Evolutionary conservation across 1,140 invertebrate genomes (phyloP).

Genomic region (Drosophila dunni): DNA sequence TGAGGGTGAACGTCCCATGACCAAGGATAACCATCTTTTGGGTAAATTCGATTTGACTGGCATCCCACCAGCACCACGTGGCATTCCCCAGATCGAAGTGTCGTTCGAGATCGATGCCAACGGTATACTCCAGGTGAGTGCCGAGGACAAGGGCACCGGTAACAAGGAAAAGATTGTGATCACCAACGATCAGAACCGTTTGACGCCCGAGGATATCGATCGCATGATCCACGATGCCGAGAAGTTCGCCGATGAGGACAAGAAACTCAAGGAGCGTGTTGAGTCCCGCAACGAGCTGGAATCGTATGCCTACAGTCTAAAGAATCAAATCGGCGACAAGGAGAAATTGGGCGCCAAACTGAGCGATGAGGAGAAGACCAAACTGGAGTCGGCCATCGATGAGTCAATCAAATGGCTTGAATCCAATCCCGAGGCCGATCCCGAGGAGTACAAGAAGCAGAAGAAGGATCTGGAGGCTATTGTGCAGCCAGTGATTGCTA

Average conservation of each 20-base stretch:
- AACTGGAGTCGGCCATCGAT: constrained; percentile 98
- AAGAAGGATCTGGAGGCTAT: constrained; percentile 98
- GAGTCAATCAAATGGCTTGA: constrained; percentile 99
- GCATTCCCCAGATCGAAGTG: constrained; percentile 99
- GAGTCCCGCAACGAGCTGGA: constrained; percentile 98
- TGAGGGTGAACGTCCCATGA: constrained; percentile 99
- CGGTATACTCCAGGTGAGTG: constrained; percentile 97
- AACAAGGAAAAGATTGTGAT: constrained; percentile 99
- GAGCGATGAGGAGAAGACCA: constrained; percentile 95
- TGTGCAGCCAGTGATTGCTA: constrained; percentile 98
- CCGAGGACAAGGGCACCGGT: constrained; percentile 99
- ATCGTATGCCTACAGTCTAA: constrained; percentile 98
- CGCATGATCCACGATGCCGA: constrained; percentile 99
- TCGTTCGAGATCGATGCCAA: constrained; percentile 99
- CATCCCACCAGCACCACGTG: constrained; percentile 98
- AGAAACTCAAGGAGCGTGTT: constrained; percentile 98
- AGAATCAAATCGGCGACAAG: constrained; percentile 98
- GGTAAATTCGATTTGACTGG: constrained; percentile 99
- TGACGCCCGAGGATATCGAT: constrained; percentile 99
- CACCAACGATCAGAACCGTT: constrained; percentile 98
- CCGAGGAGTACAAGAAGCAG: constrained; percentile 97
- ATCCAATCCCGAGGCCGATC: constrained; percentile 96
- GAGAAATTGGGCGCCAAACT: constrained; percentile 98
- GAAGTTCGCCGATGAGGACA: constrained; percentile 99
- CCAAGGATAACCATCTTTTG: constrained; percentile 98